Conservation (phyloP, 2,888 invertebrate genomes). For the Pogonocherus hispidulus region DNA sequence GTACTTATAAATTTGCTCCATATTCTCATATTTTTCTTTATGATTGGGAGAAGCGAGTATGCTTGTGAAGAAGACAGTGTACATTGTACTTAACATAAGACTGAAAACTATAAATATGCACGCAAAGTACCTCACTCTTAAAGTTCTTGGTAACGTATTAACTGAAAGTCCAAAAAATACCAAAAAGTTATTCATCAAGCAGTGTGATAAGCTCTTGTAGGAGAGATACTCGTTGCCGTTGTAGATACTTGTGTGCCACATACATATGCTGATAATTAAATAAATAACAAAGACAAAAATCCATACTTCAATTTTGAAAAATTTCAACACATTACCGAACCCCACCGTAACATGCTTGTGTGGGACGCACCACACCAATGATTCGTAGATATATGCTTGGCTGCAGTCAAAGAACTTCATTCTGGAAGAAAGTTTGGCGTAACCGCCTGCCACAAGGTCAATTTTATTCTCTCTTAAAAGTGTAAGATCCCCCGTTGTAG, state of each 20-base stretch:
- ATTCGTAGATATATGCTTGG: constrained; percentile 58
- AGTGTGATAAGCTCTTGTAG: too few relatives aligned
- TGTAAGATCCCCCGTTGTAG: constrained; percentile 54
- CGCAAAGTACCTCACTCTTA: constrained; percentile 30
- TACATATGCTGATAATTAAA: too few relatives aligned
- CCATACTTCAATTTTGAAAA: too few relatives aligned
- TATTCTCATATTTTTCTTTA: constrained; percentile 49
- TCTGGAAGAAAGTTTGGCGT: constrained; percentile 55
- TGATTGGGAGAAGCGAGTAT: constrained; percentile 17
- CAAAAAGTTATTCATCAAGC: too few relatives aligned
- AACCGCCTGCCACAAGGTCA: constrained; percentile 60
- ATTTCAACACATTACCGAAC: too few relatives aligned
- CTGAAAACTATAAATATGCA: too few relatives aligned
- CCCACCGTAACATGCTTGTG: constrained; percentile 40
- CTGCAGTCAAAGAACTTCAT: constrained; percentile 57
- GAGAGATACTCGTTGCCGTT: too few relatives aligned
- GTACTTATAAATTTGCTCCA: constrained; percentile 49
- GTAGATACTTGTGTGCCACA: too few relatives aligned
- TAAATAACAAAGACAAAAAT: too few relatives aligned
- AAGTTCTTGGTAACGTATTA: constrained; percentile 46
- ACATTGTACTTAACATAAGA: too few relatives aligned
- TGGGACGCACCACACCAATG: constrained; percentile 60
- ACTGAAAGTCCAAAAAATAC: constrained; percentile 44
- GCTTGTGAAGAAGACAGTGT: too few relatives aligned
- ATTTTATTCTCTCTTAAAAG: constrained; percentile 47